Evolutionary conservation across 2,797 vertebrate genomes (phyloP).

Genomic region (Lutjanus campechanus): DNA sequence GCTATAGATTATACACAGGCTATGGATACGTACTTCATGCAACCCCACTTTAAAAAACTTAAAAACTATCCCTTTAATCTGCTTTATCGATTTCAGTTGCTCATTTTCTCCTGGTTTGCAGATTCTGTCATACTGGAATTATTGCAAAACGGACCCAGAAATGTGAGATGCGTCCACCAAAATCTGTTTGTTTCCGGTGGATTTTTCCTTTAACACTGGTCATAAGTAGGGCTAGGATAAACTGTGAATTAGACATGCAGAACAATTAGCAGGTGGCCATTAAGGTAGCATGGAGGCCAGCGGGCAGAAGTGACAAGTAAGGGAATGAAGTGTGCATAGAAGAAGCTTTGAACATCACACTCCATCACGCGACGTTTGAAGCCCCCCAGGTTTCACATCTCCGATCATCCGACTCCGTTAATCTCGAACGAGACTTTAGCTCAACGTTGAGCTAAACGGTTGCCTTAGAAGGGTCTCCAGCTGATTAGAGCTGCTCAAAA

Average conservation of each 20-base stretch:
- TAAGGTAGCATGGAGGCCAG: constrained; percentile 68
- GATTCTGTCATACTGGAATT: constrained; percentile 33
- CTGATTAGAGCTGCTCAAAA: constrained; percentile 22
- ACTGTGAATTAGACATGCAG: constrained; percentile 81
- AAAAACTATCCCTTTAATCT: background rate
- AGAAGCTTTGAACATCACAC: constrained; percentile 35
- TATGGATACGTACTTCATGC: too few species aligned
- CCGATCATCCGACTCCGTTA: constrained; percentile 6
- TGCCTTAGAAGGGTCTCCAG: constrained; percentile 53
- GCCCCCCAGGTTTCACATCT: constrained; percentile 1
- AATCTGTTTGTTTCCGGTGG: constrained; percentile 40
- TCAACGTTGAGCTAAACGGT: constrained; percentile 24
- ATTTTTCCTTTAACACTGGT: constrained; percentile 53
- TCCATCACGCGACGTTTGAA: constrained; percentile 5
- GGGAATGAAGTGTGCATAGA: constrained; percentile 45
- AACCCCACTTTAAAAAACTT: too few species aligned
- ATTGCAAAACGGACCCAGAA: constrained; percentile 36
- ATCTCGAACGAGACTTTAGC: constrained; percentile 37
- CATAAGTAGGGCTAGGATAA: constrained; percentile 72
- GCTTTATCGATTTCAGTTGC: background rate
- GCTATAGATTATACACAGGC: too few species aligned
- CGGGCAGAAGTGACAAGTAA: constrained; percentile 29
- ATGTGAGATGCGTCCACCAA: constrained; percentile 50
- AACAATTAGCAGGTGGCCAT: constrained; percentile 60
- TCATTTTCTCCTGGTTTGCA: background rate